Evolutionary conservation across 2,113 vertebrate genomes (phyloP), one percentile per base, ranked within the genome.

Genomic region (Alosa alosa): DNA sequence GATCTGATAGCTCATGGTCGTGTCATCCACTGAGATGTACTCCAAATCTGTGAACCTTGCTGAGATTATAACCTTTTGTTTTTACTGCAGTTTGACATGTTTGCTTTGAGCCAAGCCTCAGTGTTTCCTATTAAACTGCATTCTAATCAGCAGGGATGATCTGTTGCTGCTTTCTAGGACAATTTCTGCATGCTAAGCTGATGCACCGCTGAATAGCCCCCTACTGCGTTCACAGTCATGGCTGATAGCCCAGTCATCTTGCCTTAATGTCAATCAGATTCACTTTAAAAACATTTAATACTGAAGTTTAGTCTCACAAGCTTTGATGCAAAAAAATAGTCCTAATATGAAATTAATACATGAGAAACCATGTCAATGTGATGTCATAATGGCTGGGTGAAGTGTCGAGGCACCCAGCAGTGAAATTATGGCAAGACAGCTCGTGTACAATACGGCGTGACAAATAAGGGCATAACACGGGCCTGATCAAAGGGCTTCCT

Each of bases 171-270:
- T 46, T 49, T 47, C 52, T 82, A 50, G 57, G 44, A 82, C 81
- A 78, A 41, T 85, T 85, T 31, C 84, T 25, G 25, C 60, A 47
- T 82, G 64, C 31, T 88, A 87, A 82, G 64, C 88, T 84, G 88
- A 92, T 90, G 88, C 84, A 86, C 60, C 81, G 44, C 55, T 22
- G 52, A 83, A 88, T 82, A 15, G 18, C 81, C 60, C 84, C 90
- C 90, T 83, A 86, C 90, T 85, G 88, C 82, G 89, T 83, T 84
- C 25, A 84, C 92, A 91, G 90, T 91, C 90, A 91, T 90, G 91
- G 90, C 86, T 92, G 88, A 92, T 90, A 84, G 84, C 87, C 87
- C 87, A 88, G 86, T 88, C 86, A 89, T 85, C 82, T 82, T 72
- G 81, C 88, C 89, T 86, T 87, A 57, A 20, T 57, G 18, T 4